phyloP scores from a whole-genome alignment of 2,113 vertebrate species.

The Pseudopipra pipra region DNA sequence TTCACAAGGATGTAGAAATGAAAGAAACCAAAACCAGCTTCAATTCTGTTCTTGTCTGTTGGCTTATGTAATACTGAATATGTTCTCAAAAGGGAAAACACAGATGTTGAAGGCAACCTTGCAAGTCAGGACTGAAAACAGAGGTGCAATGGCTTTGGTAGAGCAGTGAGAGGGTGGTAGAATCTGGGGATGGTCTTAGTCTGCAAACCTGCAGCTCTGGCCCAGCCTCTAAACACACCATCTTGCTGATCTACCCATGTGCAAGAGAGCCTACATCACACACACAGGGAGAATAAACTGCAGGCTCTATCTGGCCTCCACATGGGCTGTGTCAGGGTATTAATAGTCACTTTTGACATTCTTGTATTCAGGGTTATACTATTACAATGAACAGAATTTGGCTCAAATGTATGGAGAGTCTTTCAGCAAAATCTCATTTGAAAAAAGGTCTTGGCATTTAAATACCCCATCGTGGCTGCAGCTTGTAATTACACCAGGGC shows the following conservation, averaged over 20 bases:
- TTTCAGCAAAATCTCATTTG: not conserved
- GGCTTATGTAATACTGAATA: not conserved
- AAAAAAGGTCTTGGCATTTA: not conserved
- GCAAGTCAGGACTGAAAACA: not conserved
- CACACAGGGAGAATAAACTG: not conserved
- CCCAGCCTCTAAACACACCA: not conserved
- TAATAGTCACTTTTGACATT: not conserved
- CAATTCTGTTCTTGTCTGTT: not conserved
- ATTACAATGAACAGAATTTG: not conserved
- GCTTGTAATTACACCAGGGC: not conserved
- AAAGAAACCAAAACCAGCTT: not conserved
- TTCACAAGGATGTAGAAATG: not conserved
- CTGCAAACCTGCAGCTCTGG: not conserved
- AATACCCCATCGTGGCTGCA: not conserved
- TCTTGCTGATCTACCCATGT: not conserved
- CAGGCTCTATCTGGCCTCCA: not conserved
- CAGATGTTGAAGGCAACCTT: not conserved
- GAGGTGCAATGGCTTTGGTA: not conserved
- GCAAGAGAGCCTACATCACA: not conserved
- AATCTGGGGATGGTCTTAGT: not conserved
- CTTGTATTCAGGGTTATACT: not conserved
- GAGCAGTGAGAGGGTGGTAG: not conserved
- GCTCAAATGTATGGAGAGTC: not conserved
- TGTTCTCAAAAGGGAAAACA: not conserved
- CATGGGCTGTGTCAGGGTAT: not conserved